Conservation (phyloP, 64 coral and sea anemone genomes). For the Pachyseris speciosa region DNA sequence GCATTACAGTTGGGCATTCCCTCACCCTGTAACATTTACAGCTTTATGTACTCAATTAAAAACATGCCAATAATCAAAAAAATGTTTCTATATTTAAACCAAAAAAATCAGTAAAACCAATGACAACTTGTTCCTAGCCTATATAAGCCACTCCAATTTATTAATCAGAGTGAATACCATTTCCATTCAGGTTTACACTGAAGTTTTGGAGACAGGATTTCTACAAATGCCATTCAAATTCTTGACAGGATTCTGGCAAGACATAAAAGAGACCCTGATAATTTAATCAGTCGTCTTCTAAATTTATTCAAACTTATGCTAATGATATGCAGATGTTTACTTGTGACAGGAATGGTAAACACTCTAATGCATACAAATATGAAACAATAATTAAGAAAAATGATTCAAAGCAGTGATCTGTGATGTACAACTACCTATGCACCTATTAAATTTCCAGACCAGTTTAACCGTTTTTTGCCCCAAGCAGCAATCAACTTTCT, state of each 20-base stretch:
- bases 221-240: too few species aligned
- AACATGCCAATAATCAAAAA: neutral
- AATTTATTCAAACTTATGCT: too few species aligned
- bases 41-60: neutral
- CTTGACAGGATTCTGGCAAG: too few species aligned
- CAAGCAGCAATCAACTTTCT: neutral
- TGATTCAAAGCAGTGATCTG: too few species aligned
- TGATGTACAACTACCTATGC: neutral
- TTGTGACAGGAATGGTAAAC: neutral
- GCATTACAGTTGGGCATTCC: neutral
- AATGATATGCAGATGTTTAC: neutral
- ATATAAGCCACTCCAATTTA: neutral
- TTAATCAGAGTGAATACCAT: neutral
- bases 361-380: neutral
- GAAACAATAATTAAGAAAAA: neutral
- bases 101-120: slow-evolving; percentile 28
- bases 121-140: neutral
- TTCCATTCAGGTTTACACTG: neutral
- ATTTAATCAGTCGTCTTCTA: too few species aligned
- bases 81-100: neutral
- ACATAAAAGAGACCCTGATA: too few species aligned
- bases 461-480: neutral
- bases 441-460: neutral
- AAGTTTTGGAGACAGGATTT: too few species aligned
- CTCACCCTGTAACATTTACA: slow-evolving; percentile 36